phyloP scores from a whole-genome alignment of 2,113 vertebrate genomes.

The Nannospalax galili region DNA sequence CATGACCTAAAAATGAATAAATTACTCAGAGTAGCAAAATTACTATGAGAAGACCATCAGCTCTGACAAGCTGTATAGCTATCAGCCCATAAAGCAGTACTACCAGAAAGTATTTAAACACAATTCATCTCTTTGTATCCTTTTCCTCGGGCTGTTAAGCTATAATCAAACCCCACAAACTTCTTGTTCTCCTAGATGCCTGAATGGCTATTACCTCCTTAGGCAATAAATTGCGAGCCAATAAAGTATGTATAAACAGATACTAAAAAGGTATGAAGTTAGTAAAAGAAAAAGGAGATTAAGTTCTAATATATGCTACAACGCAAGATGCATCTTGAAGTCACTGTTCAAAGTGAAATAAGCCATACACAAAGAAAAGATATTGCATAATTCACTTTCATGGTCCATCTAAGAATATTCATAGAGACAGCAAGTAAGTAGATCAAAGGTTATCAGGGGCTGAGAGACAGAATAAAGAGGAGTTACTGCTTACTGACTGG shows the following conservation, averaged over 20 bases:
- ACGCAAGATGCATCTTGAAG: not conserved
- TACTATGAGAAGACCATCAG: not conserved
- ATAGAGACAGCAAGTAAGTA: not conserved
- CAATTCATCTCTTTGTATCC: not conserved
- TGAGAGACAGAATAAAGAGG: not conserved
- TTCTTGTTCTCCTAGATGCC: constrained; percentile 35
- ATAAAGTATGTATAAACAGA: constrained; percentile 9
- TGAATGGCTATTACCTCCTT: not conserved
- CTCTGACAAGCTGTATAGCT: not conserved
- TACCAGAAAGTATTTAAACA: not conserved
- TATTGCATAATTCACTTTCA: not conserved
- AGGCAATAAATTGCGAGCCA: constrained; percentile 46
- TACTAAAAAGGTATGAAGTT: constrained; percentile 24
- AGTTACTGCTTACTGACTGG: not conserved
- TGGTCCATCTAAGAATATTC: not conserved
- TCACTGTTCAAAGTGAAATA: not conserved
- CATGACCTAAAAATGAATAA: constrained; percentile 44
- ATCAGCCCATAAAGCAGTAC: not conserved
- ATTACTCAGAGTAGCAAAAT: constrained; percentile 31
- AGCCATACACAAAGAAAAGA: constrained; percentile 8
- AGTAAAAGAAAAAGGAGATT: not conserved
- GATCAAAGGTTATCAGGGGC: not conserved
- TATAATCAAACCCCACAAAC: not conserved
- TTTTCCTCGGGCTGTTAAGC: constrained; percentile 17
- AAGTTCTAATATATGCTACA: not conserved